Percentiles rank a stretch among this genome's conserved stretches.
Evolutionary conservation across 2,888 invertebrate genomes (phyloP).

Genomic region (Andrena bucephala): DNA sequence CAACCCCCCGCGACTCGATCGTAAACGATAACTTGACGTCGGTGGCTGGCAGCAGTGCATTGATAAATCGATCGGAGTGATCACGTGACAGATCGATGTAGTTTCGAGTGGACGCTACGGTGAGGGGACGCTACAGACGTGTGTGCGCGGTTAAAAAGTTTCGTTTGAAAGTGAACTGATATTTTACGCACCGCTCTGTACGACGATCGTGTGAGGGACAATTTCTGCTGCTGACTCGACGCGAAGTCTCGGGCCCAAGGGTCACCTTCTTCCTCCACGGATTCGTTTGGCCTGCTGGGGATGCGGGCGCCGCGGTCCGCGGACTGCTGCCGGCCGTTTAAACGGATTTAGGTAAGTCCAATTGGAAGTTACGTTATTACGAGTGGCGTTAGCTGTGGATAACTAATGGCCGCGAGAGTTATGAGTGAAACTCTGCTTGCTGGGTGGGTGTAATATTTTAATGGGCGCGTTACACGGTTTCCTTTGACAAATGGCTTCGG

Average conservation of each 20-base stretch:
- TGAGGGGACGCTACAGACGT: background rate
- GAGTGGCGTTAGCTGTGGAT: background rate
- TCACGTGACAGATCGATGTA: conserved; percentile 24
- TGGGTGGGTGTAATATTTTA: background rate
- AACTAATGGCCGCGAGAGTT: conserved; percentile 22
- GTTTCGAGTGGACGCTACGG: background rate
- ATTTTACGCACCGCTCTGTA: background rate
- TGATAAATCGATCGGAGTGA: conserved; percentile 34
- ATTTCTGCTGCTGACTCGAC: background rate
- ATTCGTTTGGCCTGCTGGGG: background rate
- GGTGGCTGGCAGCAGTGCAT: background rate
- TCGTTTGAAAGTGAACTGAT: conserved; percentile 10
- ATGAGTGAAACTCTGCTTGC: background rate
- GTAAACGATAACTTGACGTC: too few relatives aligned
- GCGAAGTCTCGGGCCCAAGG: background rate
- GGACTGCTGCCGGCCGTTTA: conserved; percentile 2
- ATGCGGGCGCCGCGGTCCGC: conserved; percentile 8
- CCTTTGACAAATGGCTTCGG: background rate
- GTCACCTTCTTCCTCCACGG: background rate
- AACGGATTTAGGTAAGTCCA: conserved; percentile 46
- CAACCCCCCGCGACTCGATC: too few relatives aligned
- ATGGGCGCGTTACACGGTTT: background rate
- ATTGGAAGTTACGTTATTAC: conserved; percentile 26
- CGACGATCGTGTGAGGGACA: background rate
- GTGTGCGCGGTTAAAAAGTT: conserved; percentile 5